Base-by-base conservation (phyloP, 2,888 invertebrate genomes). In the Tetanocera ferruginea region DNA sequence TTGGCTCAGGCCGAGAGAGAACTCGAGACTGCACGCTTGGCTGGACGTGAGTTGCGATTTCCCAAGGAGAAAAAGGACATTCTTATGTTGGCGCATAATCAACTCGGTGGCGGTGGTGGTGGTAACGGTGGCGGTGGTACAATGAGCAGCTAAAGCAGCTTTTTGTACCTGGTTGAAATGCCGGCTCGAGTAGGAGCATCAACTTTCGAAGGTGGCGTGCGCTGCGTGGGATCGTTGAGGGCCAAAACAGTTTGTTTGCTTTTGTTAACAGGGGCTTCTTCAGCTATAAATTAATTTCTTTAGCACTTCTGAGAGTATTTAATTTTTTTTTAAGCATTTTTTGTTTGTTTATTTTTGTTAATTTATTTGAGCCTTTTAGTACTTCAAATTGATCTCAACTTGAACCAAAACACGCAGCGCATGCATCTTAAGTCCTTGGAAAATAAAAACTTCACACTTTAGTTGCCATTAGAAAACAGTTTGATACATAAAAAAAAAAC, bases 11-110 rank as follows among this genome's bases (percentile, higher is more conserved):
- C 97, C 4, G 97, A 97, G 89, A 92, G 95, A 80, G 97, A 98
- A 90, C 92, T 97, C 79, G 94, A 95, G 88, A 93, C 94, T 76
- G 96, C 97, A 17, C 92, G 97, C 80, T 92, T 97, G 80, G 96
- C 97, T 74, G 97, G 97, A 0, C 92, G 97, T 76, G 97, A 98
- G 87, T 92, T 98, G 49, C 93, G 98, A 87, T 97, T 97, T 91
- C 97, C 97, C 76, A 98, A 98, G 90, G 98, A 98, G 90, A 98
- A 98, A 89, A 95, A 97, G 88, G 97, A 98, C 90, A 98, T 98
- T 87, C 91, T 98, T 71, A 94, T 96, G 91, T 92, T 97, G 86
- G 97, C 97, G 23, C 93, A 96, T 86, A 94, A 95, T 86, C 96
- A 97, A 89, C 93, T 96, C 84, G 91, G 93, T 81, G 90, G 90